Evolutionary conservation across 2,113 vertebrate genomes (phyloP).

Genomic region (Sylvia atricapilla): DNA sequence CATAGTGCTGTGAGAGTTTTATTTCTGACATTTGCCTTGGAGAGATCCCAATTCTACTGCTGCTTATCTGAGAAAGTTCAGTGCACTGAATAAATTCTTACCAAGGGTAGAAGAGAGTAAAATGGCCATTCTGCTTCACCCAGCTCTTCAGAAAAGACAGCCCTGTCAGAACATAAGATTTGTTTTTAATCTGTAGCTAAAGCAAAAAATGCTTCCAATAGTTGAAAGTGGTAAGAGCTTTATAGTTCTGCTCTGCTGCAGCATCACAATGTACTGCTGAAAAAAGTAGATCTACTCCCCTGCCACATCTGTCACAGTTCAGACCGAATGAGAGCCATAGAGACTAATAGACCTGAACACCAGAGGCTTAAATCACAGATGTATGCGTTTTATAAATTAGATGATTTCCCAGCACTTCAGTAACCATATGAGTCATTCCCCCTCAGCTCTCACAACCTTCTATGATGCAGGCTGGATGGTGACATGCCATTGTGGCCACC

Average conservation of each 20-base stretch:
- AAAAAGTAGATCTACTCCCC: background rate
- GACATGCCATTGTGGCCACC: background rate
- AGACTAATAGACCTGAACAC: background rate
- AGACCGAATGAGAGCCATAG: background rate
- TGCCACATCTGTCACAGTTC: background rate
- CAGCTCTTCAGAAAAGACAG: background rate
- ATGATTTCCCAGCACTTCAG: background rate
- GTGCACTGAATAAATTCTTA: background rate
- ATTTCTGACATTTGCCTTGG: background rate
- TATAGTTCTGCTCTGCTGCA: background rate
- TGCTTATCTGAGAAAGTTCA: background rate
- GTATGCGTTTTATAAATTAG: background rate
- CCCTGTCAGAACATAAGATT: background rate
- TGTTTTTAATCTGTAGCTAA: background rate
- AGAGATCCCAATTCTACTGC: background rate
- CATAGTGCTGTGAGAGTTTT: background rate
- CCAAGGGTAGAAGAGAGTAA: background rate
- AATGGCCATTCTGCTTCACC: background rate
- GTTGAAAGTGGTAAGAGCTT: background rate
- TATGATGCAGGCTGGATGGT: fast-evolving
- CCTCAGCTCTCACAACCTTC: background rate
- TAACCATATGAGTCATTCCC: background rate
- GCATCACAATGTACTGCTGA: background rate
- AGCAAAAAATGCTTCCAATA: background rate
- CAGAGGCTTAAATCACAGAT: background rate